phyloP scores from a whole-genome alignment of 2,797 vertebrate genomes.

The Sebastes reedi region DNA sequence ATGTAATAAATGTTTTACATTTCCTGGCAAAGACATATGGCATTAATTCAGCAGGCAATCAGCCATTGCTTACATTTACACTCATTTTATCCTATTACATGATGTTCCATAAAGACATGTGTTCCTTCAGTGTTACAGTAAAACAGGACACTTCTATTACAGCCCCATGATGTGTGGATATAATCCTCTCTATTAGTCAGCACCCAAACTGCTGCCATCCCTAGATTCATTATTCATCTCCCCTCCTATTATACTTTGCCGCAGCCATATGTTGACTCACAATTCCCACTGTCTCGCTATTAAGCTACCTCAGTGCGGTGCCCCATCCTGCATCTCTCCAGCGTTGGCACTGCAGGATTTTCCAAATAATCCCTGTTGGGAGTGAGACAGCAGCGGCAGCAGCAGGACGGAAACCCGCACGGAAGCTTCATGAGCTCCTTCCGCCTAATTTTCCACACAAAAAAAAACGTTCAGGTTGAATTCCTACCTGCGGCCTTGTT shows the following conservation, averaged over 20 bases:
- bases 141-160: slow-evolving; percentile 16
- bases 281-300: slow-evolving; percentile 43
- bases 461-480: not conserved
- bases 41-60: not conserved
- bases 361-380: slow-evolving; percentile 47
- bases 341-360: slow-evolving; percentile 36
- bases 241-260: slow-evolving; percentile 35
- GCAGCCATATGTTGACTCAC: slow-evolving; percentile 52
- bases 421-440: not conserved
- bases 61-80: not conserved
- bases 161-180: slow-evolving; percentile 10
- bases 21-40: not conserved
- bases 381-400: slow-evolving; percentile 19
- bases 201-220: slow-evolving; percentile 44
- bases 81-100: not conserved
- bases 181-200: slow-evolving; percentile 51
- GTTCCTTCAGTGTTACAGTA: slow-evolving; percentile 12
- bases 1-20: not conserved
- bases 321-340: slow-evolving; percentile 1
- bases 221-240: slow-evolving; percentile 44
- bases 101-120: not conserved
- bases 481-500: slow-evolving; percentile 10
- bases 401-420: not conserved
- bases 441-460: not conserved
- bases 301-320: slow-evolving; percentile 19